A percentile compares a stretch with the other conserved stretches of the same genome.
These are phyloP conservation scores for Hetaerina titia DNA, from an alignment of 2,888 invertebrate genomes.

Conservation along the genomic window DNA sequence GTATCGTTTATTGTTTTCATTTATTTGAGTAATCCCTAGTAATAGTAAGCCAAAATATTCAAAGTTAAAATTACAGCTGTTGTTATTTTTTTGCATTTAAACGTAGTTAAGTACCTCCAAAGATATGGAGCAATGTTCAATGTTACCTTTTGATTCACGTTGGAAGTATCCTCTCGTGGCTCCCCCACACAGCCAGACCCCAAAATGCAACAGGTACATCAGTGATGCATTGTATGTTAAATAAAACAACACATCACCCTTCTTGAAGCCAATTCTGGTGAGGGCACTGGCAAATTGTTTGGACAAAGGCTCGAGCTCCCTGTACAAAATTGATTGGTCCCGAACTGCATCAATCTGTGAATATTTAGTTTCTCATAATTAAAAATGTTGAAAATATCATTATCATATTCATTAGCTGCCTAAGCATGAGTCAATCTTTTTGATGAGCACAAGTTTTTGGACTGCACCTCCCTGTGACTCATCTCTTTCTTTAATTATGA, in stretches of 20 bases:
- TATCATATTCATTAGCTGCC: neutral
- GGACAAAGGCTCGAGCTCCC: constrained; percentile 39
- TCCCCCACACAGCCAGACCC: constrained; percentile 46
- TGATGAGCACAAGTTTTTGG: too few relatives aligned
- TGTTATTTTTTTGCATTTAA: too few relatives aligned
- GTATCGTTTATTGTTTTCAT: too few relatives aligned
- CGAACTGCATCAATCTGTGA: constrained; percentile 29
- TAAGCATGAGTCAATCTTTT: too few relatives aligned
- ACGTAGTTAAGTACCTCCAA: too few relatives aligned
- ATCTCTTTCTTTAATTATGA: too few relatives aligned
- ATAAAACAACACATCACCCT: constrained; percentile 47
- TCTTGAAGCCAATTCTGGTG: constrained; percentile 23
- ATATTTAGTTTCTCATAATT: neutral
- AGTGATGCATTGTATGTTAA: constrained; percentile 45
- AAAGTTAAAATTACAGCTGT: too few relatives aligned
- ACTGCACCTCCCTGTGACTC: too few relatives aligned
- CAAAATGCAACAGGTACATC: constrained; percentile 26
- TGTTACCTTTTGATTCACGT: constrained; percentile 37
- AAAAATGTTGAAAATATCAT: neutral
- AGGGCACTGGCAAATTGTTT: constrained; percentile 29
- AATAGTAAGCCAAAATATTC: too few relatives aligned
- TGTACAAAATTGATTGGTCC: constrained; percentile 3
- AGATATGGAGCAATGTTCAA: neutral
- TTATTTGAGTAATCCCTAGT: too few relatives aligned
- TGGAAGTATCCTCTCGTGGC: constrained; percentile 33